Evolutionary conservation across 1,140 invertebrate genomes (phyloP).

Genomic region (Nephotettix cincticeps): DNA sequence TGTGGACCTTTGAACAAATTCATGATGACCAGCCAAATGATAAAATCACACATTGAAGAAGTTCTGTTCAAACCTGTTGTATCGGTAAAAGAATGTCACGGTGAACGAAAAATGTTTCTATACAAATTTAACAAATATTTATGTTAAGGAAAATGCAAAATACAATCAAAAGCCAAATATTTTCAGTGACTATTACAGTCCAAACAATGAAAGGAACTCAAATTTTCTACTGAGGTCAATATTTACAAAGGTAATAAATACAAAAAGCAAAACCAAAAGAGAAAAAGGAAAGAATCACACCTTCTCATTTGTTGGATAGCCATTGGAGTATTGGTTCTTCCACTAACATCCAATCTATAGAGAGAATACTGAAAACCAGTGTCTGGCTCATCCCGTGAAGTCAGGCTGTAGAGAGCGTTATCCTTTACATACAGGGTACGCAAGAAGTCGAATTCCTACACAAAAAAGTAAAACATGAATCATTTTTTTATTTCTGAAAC

Average conservation of each 20-base stretch:
- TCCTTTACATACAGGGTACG: slow-evolving; percentile 58
- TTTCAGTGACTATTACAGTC: background rate
- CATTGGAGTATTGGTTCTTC: slow-evolving; percentile 65
- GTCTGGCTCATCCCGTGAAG: slow-evolving; percentile 56
- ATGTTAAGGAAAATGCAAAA: background rate
- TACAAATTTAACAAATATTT: too few relatives aligned
- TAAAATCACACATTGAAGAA: too few relatives aligned
- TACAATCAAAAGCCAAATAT: background rate
- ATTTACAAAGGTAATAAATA: background rate
- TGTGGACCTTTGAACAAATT: too few relatives aligned
- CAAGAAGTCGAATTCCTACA: slow-evolving; percentile 58
- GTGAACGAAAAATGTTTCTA: too few relatives aligned
- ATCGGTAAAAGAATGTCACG: too few relatives aligned
- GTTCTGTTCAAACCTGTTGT: too few relatives aligned
- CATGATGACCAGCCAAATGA: too few relatives aligned
- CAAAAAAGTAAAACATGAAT: too few relatives aligned
- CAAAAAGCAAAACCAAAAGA: too few relatives aligned
- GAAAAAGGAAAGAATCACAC: slow-evolving; percentile 36
- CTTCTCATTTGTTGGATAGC: slow-evolving; percentile 72
- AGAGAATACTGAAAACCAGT: slow-evolving; percentile 77
- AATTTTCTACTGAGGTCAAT: background rate
- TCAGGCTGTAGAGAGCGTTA: slow-evolving; percentile 52
- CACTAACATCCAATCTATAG: slow-evolving; percentile 74
- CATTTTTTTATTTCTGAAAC: too few relatives aligned
- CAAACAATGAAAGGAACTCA: background rate